Conservation (phyloP, 2,113 vertebrate species). For the Melanocharis versteri region DNA sequence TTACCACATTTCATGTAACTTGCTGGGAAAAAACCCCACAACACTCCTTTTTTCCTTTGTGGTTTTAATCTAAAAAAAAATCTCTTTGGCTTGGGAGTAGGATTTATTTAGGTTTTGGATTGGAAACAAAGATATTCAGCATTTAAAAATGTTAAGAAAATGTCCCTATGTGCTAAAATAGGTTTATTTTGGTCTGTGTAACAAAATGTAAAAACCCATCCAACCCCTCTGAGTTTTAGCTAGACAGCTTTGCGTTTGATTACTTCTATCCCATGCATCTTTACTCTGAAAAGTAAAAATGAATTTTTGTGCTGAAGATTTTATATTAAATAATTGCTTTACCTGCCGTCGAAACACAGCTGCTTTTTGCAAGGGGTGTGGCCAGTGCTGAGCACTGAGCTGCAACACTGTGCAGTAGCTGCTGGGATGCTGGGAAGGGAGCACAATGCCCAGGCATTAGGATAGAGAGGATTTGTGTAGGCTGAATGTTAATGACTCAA, state of each 20-base stretch:
- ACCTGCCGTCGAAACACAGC: not conserved
- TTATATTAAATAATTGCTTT: not conserved
- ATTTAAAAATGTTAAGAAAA: not conserved
- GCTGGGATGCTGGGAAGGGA: not conserved
- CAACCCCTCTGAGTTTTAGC: not conserved
- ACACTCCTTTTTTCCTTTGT: not conserved
- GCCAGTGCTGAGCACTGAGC: not conserved
- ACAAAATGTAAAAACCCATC: not conserved
- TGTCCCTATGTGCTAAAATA: not conserved
- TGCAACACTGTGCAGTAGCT: fast-evolving
- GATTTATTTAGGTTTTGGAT: not conserved
- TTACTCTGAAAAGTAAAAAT: not conserved
- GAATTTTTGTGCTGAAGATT: not conserved
- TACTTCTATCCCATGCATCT: not conserved
- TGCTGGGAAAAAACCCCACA: not conserved
- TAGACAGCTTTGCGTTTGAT: not conserved
- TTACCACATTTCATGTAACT: not conserved
- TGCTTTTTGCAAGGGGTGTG: not conserved
- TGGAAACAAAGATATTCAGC: not conserved
- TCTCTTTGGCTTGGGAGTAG: not conserved
- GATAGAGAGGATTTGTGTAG: not conserved
- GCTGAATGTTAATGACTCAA: not conserved
- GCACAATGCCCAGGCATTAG: not conserved
- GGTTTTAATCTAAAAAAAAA: not conserved
- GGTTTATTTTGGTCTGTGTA: not conserved